Percentiles rank a stretch among this genome's conserved stretches.
Evolutionary conservation across 2,797 vertebrate genomes (phyloP).

Genomic region (Melanogrammus aeglefinus): DNA sequence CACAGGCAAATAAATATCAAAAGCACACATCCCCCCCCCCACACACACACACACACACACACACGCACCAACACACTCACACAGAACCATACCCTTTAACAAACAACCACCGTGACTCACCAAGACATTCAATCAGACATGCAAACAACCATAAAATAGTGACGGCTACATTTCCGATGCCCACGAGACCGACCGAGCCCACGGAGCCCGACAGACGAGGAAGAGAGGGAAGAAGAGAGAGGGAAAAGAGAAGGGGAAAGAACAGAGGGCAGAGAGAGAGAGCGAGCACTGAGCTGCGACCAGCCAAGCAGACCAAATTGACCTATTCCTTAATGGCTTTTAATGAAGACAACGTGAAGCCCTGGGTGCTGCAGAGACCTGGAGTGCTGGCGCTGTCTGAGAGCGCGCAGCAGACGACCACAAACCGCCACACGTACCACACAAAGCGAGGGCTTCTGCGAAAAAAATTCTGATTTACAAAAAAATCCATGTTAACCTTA

Average conservation of each 20-base stretch:
- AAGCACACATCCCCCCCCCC: neutral
- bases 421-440: slow-evolving; percentile 46
- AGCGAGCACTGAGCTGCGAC: slow-evolving; percentile 40
- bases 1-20: slow-evolving; percentile 31
- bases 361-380: slow-evolving; percentile 56
- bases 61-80: slow-evolving; percentile 1
- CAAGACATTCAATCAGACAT: slow-evolving; percentile 55
- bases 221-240: slow-evolving; percentile 18
- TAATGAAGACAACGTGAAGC: slow-evolving; percentile 75
- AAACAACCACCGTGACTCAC: slow-evolving; percentile 40
- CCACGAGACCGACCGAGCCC: slow-evolving; percentile 40
- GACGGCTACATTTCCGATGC: slow-evolving; percentile 63
- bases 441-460: slow-evolving; percentile 59
- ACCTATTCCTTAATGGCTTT: slow-evolving; percentile 75
- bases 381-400: slow-evolving; percentile 32
- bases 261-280: neutral
- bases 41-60: slow-evolving; percentile 8
- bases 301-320: slow-evolving; percentile 67
- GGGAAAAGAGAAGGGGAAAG: slow-evolving; percentile 15
- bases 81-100: slow-evolving; percentile 23
- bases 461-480: neutral
- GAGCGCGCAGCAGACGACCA: slow-evolving; percentile 35
- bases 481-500: slow-evolving; percentile 67
- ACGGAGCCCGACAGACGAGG: slow-evolving; percentile 50
- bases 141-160: slow-evolving; percentile 55